Evolutionary conservation across 2,888 invertebrate genomes (phyloP).

Genomic region (Trachelus stipa): DNA sequence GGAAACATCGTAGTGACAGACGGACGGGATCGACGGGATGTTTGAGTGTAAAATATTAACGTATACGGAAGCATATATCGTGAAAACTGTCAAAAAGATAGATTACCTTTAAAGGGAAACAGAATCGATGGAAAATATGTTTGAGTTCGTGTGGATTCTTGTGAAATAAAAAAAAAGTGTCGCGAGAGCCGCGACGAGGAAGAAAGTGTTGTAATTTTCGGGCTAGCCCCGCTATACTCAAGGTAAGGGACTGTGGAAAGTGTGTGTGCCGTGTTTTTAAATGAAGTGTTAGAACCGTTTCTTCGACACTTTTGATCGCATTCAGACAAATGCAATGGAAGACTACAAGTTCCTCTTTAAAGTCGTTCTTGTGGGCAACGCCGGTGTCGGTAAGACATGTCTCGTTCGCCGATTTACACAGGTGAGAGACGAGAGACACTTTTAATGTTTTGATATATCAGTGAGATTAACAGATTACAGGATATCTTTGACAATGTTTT

Average conservation of each 20-base stretch:
- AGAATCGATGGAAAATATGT: background rate
- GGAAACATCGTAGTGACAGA: background rate
- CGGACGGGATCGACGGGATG: background rate
- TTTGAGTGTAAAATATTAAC: background rate
- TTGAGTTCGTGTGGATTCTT: background rate
- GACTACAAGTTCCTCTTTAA: constrained; percentile 99
- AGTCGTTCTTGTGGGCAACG: constrained; percentile 98
- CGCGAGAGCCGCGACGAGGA: background rate
- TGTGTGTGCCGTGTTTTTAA: constrained; percentile 14
- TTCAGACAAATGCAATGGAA: constrained; percentile 76
- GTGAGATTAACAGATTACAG: background rate
- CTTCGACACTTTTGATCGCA: background rate
- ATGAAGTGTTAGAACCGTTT: background rate
- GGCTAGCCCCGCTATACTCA: constrained; percentile 4
- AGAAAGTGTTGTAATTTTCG: constrained; percentile 19
- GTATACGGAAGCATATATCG: background rate
- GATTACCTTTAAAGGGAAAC: background rate
- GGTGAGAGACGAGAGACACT: constrained; percentile 64
- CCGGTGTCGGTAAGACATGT: constrained; percentile 98
- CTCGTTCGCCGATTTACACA: constrained; percentile 97
- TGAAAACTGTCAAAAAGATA: background rate
- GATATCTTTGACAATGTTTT: background rate
- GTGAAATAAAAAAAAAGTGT: background rate
- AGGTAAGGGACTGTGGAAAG: constrained; percentile 31
- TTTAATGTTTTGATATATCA: constrained; percentile 6